phyloP scores from a whole-genome alignment of 1,140 invertebrate species.

The Bombyx mandarina region DNA sequence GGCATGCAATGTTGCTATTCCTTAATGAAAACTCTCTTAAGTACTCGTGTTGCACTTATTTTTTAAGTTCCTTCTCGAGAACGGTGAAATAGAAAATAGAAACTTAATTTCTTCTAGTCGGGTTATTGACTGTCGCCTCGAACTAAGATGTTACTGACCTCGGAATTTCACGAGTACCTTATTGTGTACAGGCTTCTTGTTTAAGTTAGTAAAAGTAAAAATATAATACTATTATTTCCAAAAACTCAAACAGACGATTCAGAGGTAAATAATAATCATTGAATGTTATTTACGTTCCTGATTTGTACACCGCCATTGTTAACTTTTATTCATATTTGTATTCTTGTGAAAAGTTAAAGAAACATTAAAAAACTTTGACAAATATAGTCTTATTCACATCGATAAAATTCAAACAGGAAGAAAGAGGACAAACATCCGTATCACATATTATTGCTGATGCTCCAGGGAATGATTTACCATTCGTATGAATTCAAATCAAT shows the following conservation, averaged over 20 bases:
- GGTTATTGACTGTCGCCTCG: conserved; percentile 9
- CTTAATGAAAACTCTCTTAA: conserved; percentile 59
- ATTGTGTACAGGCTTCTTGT: no score
- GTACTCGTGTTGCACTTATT: conserved; percentile 51
- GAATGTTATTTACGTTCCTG: no score
- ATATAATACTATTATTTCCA: no score
- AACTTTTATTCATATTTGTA: no score
- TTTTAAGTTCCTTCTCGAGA: conserved; percentile 36
- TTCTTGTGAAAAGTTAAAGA: no score
- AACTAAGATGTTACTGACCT: conserved; percentile 6
- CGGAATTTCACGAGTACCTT: not conserved
- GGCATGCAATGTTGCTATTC: conserved; percentile 55
- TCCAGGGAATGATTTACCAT: not conserved
- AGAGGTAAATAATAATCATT: no score
- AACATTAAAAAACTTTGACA: no score
- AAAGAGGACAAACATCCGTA: not conserved
- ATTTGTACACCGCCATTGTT: no score
- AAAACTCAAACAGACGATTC: no score
- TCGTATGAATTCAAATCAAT: conserved; percentile 3
- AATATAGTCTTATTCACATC: no score
- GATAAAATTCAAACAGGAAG: no score
- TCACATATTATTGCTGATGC: not conserved
- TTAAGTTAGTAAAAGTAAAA: no score
- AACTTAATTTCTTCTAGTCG: conserved; percentile 19
- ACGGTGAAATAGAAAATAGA: conserved; percentile 9